Percentiles rank a stretch among this genome's conserved stretches.
phyloP scores from a whole-genome alignment of 2,888 invertebrate genomes.

The Dryococelus australis region DNA sequence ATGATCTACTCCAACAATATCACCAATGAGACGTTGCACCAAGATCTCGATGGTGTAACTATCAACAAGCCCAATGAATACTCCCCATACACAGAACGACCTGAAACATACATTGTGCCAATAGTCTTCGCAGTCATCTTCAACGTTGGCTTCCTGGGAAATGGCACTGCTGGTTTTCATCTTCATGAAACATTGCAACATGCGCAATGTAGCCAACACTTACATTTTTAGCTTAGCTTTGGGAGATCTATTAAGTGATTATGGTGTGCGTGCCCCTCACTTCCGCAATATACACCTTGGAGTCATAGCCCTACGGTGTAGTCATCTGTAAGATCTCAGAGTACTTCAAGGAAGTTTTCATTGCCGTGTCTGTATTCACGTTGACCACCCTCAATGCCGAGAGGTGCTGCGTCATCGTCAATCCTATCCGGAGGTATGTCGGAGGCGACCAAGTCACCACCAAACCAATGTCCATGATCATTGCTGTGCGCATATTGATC shows the following conservation, averaged over 20 bases:
- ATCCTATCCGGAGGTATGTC: constrained; percentile 71
- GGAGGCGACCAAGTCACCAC: constrained; percentile 57
- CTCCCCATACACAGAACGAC: neutral
- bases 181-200: constrained; percentile 77
- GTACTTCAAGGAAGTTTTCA: constrained; percentile 83
- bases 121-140: neutral
- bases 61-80: neutral
- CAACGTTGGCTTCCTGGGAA: constrained; percentile 78
- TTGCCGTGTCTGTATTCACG: constrained; percentile 90
- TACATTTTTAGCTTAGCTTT: constrained; percentile 83
- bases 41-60: neutral
- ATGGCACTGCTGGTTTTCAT: constrained; percentile 83
- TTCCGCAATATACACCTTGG: constrained; percentile 79
- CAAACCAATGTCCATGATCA: constrained; percentile 62
- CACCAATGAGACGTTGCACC: neutral
- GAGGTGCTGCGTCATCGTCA: constrained; percentile 84
- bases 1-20: neutral
- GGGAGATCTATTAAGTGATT: constrained; percentile 83
- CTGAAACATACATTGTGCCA: neutral
- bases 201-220: constrained; percentile 88
- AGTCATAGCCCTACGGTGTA: constrained; percentile 83
- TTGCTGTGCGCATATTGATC: constrained; percentile 82
- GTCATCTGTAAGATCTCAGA: constrained; percentile 76
- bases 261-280: constrained; percentile 86
- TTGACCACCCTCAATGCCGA: constrained; percentile 79